Conservation (phyloP, 2,113 vertebrate genomes). For the Hemicordylus capensis region DNA sequence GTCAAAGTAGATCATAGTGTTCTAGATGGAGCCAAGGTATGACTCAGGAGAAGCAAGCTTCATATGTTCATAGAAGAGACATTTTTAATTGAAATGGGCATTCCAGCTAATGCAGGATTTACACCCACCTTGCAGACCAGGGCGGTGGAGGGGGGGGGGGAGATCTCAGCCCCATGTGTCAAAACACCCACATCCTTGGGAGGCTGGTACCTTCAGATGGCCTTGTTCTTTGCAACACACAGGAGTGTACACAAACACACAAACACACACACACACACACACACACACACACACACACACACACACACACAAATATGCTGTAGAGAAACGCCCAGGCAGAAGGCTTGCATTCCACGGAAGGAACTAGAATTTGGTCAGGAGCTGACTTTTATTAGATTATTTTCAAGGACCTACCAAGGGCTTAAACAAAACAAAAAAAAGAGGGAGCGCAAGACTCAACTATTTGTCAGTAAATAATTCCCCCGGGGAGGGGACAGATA, state of each 20-base stretch:
- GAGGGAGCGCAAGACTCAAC: not conserved
- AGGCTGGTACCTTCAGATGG: too few relatives aligned
- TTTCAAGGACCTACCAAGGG: slow-evolving; percentile 4
- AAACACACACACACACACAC: too few relatives aligned
- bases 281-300: not conserved
- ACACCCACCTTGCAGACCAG: not conserved
- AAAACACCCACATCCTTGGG: not conserved
- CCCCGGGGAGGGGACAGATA: not conserved
- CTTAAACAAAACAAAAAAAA: not conserved
- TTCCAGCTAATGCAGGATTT: not conserved
- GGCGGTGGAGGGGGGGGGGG: too few relatives aligned
- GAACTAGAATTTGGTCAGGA: not conserved
- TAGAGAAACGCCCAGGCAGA: not conserved
- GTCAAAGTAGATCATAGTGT: too few relatives aligned
- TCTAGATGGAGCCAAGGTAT: too few relatives aligned
- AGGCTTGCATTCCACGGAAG: not conserved
- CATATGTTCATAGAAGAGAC: not conserved
- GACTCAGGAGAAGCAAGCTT: not conserved
- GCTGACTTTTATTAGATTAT: slow-evolving; percentile 23
- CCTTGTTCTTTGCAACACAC: too few relatives aligned
- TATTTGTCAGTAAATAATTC: slow-evolving; percentile 21
- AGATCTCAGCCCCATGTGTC: not conserved
- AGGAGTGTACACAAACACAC: too few relatives aligned
- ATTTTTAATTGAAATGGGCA: not conserved
- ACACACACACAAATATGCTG: not conserved